Evolutionary conservation across 2,113 vertebrate species (phyloP).

Genomic region (Otocyon megalotis): DNA sequence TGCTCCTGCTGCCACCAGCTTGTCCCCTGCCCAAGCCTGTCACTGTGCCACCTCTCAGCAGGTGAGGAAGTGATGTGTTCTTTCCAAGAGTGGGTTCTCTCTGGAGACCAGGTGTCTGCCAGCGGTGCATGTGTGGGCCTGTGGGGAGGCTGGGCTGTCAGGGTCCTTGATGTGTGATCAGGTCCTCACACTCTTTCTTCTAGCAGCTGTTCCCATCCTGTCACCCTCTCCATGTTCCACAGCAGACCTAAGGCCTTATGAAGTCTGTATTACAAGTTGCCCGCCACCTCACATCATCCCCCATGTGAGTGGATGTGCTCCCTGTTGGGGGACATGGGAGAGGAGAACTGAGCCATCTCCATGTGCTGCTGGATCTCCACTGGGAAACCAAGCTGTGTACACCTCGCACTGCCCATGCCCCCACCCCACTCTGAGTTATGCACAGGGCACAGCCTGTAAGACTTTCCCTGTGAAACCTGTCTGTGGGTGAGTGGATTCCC

Average conservation of each 20-base stretch:
- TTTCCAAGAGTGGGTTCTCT: neutral
- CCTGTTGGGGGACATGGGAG: rapidly evolving
- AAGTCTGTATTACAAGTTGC: neutral
- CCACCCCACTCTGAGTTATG: neutral
- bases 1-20: neutral
- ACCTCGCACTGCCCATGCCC: rapidly evolving
- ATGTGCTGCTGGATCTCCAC: neutral
- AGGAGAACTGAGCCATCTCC: rapidly evolving
- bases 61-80: slow-evolving; percentile 42
- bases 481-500: no score
- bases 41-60: neutral
- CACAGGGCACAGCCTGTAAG: neutral
- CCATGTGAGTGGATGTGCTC: neutral
- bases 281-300: neutral
- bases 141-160: neutral
- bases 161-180: rapidly evolving
- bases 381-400: neutral
- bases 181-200: neutral
- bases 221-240: neutral
- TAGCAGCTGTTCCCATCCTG: rapidly evolving
- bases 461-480: neutral
- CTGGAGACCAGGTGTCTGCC: neutral
- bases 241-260: neutral
- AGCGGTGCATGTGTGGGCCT: rapidly evolving
- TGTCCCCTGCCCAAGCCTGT: neutral